Base-by-base conservation (phyloP, 2,797 vertebrate genomes). In the Miichthys miiuy region DNA sequence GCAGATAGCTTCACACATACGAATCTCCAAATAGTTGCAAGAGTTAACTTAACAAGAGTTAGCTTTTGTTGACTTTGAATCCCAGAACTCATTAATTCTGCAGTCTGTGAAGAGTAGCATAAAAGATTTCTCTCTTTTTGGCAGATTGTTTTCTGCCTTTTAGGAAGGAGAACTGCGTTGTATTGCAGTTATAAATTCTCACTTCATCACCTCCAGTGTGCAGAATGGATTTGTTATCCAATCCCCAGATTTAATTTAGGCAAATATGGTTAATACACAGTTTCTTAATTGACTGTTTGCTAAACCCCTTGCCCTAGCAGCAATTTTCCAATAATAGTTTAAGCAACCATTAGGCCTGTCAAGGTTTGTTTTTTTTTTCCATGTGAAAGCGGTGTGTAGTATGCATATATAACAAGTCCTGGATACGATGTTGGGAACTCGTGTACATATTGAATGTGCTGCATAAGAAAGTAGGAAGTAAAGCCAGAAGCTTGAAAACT, bases 11-110 rank as follows among this genome's bases (percentile, higher is more conserved):
- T 73, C 50, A 52, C 66, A 60, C 23, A 25, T 51, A 44, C 44
- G 14, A 6, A 64, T 81, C 75, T 78, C 41, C 50, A 81, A 83
- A 87, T 41, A 58, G 14, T 54, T 81, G 61, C 46, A 48, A 66
- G 64, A 62, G 41, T 79, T 21, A 54, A 61, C 48, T 38, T 44
- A 52, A 81, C 60, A 57, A 77, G 17, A 71, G 65, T 71, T 63
- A 17, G 42, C 60, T 62, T 70, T 67, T 66, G 79, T 77, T 21
- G 58, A 68, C 41, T 60, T 64, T 57, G 57, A 87, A 76, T 80
- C 72, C 60, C 54, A 67, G n/a, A 64, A 13, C 72, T 51, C 17
- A 23, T 73, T 68, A 30, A 16, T 69, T 80, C 56, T 66, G 44
- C 27, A 34, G 72, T 27, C 20, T 34, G 42, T 51, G n/a, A 68